Conservation (phyloP, 2,888 invertebrate genomes). For the Malachius bipustulatus region DNA sequence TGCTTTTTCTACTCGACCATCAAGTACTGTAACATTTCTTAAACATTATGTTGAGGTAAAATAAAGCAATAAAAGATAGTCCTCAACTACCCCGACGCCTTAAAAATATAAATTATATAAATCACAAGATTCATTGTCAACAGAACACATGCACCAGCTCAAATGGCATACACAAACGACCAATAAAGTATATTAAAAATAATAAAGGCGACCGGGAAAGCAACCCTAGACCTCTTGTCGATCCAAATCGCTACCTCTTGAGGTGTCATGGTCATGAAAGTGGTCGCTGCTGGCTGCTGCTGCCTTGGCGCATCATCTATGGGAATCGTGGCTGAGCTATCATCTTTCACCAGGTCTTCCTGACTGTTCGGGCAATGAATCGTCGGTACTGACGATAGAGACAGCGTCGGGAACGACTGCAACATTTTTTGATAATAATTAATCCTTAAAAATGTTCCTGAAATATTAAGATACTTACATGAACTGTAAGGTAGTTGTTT, state of each 20-base stretch:
- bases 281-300: not conserved
- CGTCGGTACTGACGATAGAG: constrained; percentile 39
- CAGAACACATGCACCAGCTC: too few species aligned
- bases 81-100: too few species aligned
- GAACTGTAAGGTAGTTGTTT: constrained; percentile 1
- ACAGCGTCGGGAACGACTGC: not conserved
- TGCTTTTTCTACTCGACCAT: too few species aligned
- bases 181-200: constrained; percentile 54
- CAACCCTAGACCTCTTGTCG: constrained; percentile 62
- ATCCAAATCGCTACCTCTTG: constrained; percentile 84
- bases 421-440: too few species aligned
- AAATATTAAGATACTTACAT: too few species aligned
- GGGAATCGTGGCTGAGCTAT: constrained; percentile 24
- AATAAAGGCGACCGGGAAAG: constrained; percentile 66
- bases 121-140: too few species aligned
- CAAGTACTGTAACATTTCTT: too few species aligned
- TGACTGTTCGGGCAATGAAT: constrained; percentile 58
- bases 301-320: constrained; percentile 23
- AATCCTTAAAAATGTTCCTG: too few species aligned
- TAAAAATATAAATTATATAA: too few species aligned
- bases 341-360: constrained; percentile 43
- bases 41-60: too few species aligned
- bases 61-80: too few species aligned
- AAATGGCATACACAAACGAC: constrained; percentile 34
- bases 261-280: constrained; percentile 74